Evolutionary conservation across 2,797 vertebrate species (phyloP).

Genomic region (Columba guinea): DNA sequence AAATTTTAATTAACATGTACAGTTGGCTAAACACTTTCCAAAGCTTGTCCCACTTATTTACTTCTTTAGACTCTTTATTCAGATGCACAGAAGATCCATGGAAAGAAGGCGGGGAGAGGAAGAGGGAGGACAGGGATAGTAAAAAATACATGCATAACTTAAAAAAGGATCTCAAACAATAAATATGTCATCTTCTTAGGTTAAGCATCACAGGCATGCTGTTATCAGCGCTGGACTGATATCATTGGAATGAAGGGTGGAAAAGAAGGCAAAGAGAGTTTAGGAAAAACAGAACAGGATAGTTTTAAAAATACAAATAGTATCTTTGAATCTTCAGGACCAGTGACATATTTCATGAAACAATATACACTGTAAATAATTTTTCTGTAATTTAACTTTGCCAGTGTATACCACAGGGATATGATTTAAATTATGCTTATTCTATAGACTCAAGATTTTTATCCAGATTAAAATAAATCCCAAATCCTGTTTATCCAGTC

Average conservation of each 20-base stretch:
- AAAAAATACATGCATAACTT: slow-evolving; percentile 45
- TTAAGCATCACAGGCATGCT: slow-evolving; percentile 37
- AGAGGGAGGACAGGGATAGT: not conserved
- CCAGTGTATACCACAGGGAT: not conserved
- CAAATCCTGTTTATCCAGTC: slow-evolving; percentile 58
- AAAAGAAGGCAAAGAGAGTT: not conserved
- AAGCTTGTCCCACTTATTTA: not conserved
- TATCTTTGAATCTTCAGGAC: not conserved
- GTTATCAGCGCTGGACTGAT: slow-evolving; percentile 45
- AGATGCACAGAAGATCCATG: slow-evolving; percentile 58
- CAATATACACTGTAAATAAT: not conserved
- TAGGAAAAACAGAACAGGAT: slow-evolving; percentile 41
- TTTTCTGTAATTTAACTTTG: slow-evolving; percentile 15
- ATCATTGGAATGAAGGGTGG: not conserved
- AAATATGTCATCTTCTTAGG: not conserved
- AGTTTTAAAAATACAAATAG: not conserved
- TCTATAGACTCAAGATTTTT: slow-evolving; percentile 43
- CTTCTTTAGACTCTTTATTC: not conserved
- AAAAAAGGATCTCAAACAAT: not conserved
- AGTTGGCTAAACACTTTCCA: not conserved
- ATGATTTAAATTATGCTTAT: slow-evolving; percentile 36
- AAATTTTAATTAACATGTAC: not conserved
- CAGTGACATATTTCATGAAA: not conserved
- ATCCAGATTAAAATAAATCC: slow-evolving; percentile 65
- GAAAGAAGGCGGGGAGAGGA: not conserved